Evolutionary conservation across 2,113 vertebrate genomes (phyloP), one percentile per base, ranked within the genome.

Genomic region (Syngnathoides biaculeatus): DNA sequence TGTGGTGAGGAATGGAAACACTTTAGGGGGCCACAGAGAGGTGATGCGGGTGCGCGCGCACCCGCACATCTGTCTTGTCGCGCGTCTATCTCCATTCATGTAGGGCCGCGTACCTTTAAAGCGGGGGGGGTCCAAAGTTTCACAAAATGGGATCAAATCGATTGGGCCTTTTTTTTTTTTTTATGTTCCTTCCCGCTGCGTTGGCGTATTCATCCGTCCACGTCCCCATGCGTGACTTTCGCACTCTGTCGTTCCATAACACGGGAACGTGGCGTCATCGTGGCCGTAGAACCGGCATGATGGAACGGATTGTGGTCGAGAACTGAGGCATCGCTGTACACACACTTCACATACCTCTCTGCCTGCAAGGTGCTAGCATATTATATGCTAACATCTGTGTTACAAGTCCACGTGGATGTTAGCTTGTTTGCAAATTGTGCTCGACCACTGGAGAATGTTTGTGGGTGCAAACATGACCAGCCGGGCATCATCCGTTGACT

Each of bases 1-100:
- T 50, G 81, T 85, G 80, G 79, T 69, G 79, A 83, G 89, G 84
- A 85, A 89, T 87, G 78, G 79, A 65, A 48, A 52, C 59, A 63
- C 67, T 73, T n/a, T 56, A 8, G 65, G n/a, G 72, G 2, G 60
- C 53, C 19, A 47, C 67, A 19, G 64, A 48, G 14, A 69, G 74
- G 77, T 78, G 81, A 84, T 67, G 73, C 38, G 59, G 64, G 59
- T 63, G 64, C 40, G 69, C 50, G 73, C 53, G 68, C 59, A 57
- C n/a, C 67, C 50, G 62, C 19, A 60, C 74, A 47, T 62, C n/a
- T 69, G 75, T 68, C 70, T 66, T 67, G 39, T 73, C 64, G 66
- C 47, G 45, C 63, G 38, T 35, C 3, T 30, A 47, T 45, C 40
- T 42, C 30, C 14, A 20, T 65, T 69, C 17, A 64, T 8, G 27